Base-by-base conservation (phyloP, 2,113 vertebrate genomes). In the Gadus chalcogrammus region DNA sequence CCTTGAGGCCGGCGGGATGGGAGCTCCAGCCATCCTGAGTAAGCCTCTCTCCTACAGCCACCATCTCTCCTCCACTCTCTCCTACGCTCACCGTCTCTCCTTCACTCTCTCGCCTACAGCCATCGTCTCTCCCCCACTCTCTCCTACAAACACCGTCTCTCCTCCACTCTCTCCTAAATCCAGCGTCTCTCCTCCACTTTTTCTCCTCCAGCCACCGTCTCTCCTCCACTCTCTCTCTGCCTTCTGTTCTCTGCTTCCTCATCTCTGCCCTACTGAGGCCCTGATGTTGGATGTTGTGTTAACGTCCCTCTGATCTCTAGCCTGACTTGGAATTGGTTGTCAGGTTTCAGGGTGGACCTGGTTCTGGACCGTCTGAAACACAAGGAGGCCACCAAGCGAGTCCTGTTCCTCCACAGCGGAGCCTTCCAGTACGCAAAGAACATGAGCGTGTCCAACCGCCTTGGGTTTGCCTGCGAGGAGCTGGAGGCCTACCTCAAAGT, bases 291-390 rank as follows among this genome's bases (percentile, higher is more conserved):
- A 24, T 24, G 24, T 2, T 35, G 31, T 24, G 31, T 35, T 35
- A 35, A 35, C 4, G 20, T 6, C 3, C 18, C 9, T 71, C 31
- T 59, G 7, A 4, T 42, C 66, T 17, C n/a, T 56, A 24, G 11
- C 11, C 53, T 48, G 11, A 7, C 8, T 48, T 67, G 5, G 64
- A 24, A 24, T 24, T 27, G 20, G 48, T 61, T 63, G 27, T 27
- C 87, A 97, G 97, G 84, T 68, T 98, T 99, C 76, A 94, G 93
- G 17, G 94, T 99, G 79, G 93, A 97, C 70, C 86, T 99, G 64
- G 89, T 94, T 35, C 67, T 99, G 92, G 97, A 99, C 87, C 96
- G 95, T 59, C 94, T 97, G 61, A 99, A 99, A 82, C 97, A 97
- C 84, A 98, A 99, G 71, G 96, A 97, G 77, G 91, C 94, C 0